Conservation (phyloP, 2,113 vertebrate species). For the Oenanthe melanoleuca region DNA sequence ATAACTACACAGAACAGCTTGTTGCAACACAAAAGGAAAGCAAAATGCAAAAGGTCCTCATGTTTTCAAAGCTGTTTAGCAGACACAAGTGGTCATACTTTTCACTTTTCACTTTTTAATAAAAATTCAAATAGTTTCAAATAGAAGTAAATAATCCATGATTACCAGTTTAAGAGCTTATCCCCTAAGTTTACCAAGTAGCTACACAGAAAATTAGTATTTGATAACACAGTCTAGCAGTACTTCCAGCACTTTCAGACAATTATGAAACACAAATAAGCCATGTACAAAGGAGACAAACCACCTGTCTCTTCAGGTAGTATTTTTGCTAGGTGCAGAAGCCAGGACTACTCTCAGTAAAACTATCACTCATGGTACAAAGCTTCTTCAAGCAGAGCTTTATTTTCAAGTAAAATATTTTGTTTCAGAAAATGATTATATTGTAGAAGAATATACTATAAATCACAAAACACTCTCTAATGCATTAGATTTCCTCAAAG, state of each 20-base stretch:
- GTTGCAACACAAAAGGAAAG: neutral
- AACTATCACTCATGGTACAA: neutral
- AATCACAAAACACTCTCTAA: neutral
- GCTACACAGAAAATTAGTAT: neutral
- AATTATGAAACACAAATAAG: neutral
- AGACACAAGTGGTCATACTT: neutral
- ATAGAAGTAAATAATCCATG: neutral
- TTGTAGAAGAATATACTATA: neutral
- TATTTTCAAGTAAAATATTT: neutral
- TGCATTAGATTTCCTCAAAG: neutral
- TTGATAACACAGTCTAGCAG: neutral
- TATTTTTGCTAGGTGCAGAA: neutral
- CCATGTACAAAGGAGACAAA: neutral
- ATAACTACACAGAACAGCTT: neutral
- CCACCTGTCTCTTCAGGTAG: neutral
- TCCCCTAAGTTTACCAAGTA: neutral
- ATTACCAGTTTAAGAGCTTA: constrained; percentile 4
- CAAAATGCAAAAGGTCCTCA: neutral
- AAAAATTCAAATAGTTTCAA: neutral
- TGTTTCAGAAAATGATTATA: neutral
- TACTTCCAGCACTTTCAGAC: neutral
- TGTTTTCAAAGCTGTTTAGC: neutral
- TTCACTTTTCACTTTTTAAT: neutral
- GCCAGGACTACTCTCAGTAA: neutral
- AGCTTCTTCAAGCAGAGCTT: neutral